Evolutionary conservation across 2,888 invertebrate species (phyloP).

Genomic region (Andrena chrysosceles): DNA sequence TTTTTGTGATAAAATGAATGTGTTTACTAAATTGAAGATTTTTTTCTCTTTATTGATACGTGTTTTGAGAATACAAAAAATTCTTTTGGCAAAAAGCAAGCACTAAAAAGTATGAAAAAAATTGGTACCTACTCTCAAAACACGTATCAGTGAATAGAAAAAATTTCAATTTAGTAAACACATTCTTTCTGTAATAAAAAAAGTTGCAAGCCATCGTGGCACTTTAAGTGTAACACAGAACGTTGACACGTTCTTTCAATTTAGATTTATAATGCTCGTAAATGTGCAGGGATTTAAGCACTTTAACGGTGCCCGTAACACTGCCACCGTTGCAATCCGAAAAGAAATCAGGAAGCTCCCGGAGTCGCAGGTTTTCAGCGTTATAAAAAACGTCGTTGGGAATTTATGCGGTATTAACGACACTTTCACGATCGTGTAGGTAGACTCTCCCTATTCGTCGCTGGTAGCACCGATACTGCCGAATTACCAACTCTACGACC

Average conservation of each 20-base stretch:
- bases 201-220: no score
- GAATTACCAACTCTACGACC: slow-evolving; percentile 55
- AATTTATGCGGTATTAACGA: slow-evolving; percentile 56
- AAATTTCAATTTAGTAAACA: no score
- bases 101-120: no score
- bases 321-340: neutral
- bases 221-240: neutral
- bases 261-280: slow-evolving; percentile 14
- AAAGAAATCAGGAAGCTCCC: slow-evolving; percentile 13
- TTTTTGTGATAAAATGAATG: no score
- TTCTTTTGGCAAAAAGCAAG: no score
- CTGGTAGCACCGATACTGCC: slow-evolving; percentile 40
- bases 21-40: no score
- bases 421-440: slow-evolving; percentile 36
- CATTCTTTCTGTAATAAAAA: no score
- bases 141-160: no score
- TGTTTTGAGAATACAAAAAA: no score
- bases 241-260: neutral
- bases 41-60: no score
- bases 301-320: slow-evolving; percentile 6
- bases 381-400: slow-evolving; percentile 42
- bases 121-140: no score
- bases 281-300: neutral
- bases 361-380: slow-evolving; percentile 22
- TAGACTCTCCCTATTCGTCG: slow-evolving; percentile 15